Percentiles rank a stretch among this genome's conserved stretches.
These are phyloP conservation scores for Remorina albescens DNA, from an alignment of 2,797 vertebrate species.

Conservation along the genomic window DNA sequence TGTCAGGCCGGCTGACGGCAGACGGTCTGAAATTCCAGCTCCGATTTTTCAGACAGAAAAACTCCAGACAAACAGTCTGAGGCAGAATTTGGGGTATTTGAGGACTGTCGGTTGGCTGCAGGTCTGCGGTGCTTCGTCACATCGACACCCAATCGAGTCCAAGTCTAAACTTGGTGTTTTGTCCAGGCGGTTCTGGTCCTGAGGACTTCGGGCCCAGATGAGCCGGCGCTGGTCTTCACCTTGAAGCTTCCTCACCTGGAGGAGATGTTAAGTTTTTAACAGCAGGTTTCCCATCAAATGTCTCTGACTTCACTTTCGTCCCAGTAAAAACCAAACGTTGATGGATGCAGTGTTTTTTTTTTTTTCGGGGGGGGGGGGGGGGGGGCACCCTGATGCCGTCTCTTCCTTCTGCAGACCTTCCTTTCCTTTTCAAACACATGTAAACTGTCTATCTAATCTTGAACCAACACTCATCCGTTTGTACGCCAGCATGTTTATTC, in stretches of 20 bases:
- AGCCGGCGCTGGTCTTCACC: constrained; percentile 4
- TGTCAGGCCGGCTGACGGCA: too few relatives aligned
- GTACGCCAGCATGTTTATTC: constrained; percentile 77
- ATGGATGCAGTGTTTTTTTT: constrained; percentile 31
- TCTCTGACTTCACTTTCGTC: constrained; percentile 24
- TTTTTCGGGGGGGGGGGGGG: too few relatives aligned
- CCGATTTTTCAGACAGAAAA: too few relatives aligned
- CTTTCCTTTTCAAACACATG: constrained; percentile 69
- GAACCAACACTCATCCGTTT: constrained; percentile 68
- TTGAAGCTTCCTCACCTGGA: too few relatives aligned
- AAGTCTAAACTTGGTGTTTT: background rate
- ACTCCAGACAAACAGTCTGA: background rate
- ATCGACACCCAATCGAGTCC: background rate
- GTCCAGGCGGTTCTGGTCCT: background rate
- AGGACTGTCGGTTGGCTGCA: background rate
- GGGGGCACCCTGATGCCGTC: too few relatives aligned
- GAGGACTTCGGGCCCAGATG: background rate
- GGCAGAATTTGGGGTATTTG: background rate
- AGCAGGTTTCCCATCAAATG: constrained; percentile 7
- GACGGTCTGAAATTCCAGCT: too few relatives aligned
- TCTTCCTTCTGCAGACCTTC: constrained; percentile 42
- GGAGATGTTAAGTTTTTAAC: too few relatives aligned
- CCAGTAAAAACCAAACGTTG: constrained; percentile 13
- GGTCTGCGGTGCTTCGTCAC: background rate
- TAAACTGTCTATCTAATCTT: constrained; percentile 76